phyloP scores from a whole-genome alignment of 2,888 invertebrate species.

The Chrysomela aeneicollis region DNA sequence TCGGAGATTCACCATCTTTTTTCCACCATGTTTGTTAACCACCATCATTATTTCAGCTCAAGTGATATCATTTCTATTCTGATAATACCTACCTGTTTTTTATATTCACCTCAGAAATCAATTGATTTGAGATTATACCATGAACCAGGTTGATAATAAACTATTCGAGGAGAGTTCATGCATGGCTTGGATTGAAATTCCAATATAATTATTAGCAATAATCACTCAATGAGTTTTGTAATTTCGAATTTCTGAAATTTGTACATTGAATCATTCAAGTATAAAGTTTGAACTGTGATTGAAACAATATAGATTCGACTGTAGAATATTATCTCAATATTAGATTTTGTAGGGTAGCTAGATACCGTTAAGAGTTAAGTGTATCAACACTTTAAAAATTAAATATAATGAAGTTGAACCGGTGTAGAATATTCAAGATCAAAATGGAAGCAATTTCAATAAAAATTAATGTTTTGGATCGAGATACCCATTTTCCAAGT shows the following conservation, averaged over 20 bases:
- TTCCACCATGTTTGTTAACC: too few species aligned
- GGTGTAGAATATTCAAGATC: slow-evolving; percentile 3
- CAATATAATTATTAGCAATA: slow-evolving; percentile 1
- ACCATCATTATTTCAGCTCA: too few species aligned
- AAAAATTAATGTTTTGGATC: neutral
- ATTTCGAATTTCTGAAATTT: slow-evolving; percentile 38
- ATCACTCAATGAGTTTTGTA: slow-evolving; percentile 20
- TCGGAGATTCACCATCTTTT: too few species aligned
- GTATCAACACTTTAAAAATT: slow-evolving; percentile 11
- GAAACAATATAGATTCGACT: slow-evolving; percentile 49
- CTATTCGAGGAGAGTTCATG: too few species aligned
- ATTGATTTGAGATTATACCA: too few species aligned
- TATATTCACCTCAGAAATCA: too few species aligned
- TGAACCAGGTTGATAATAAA: too few species aligned
- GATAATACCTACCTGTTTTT: too few species aligned
- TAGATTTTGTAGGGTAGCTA: slow-evolving; percentile 33
- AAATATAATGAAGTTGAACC: neutral
- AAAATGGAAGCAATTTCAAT: slow-evolving; percentile 2
- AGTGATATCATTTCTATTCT: too few species aligned
- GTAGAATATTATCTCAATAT: slow-evolving; percentile 43
- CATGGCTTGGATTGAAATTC: too few species aligned
- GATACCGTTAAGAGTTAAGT: slow-evolving; percentile 16
- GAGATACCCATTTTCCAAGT: slow-evolving; percentile 12
- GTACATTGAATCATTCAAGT: slow-evolving; percentile 39
- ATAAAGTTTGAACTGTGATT: slow-evolving; percentile 56